Evolutionary conservation across 2,888 invertebrate species (phyloP).

Genomic region (Macrosoma leucophasiata): DNA sequence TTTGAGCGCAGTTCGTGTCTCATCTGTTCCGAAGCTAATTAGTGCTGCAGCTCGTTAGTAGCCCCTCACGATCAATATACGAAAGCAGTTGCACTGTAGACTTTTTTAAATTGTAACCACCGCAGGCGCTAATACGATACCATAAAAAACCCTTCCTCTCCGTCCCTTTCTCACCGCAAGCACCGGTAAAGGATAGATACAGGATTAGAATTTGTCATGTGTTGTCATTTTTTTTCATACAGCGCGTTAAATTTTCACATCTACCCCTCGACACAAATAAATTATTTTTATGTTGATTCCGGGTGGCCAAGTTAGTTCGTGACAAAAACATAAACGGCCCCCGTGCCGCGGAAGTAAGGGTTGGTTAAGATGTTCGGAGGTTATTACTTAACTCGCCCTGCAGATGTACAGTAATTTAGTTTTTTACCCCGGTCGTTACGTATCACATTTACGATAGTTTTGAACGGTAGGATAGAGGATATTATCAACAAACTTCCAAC

Average conservation of each 20-base stretch:
- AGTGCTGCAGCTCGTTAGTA: too few relatives aligned
- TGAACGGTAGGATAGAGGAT: too few relatives aligned
- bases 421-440: too few relatives aligned
- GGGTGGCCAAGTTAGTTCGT: constrained; percentile 62
- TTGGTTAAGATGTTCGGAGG: constrained; percentile 43
- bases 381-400: too few relatives aligned
- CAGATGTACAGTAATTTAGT: too few relatives aligned
- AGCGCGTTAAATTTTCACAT: constrained; percentile 64
- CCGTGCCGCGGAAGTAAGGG: constrained; percentile 61
- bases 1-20: too few relatives aligned
- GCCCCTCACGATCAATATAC: too few relatives aligned
- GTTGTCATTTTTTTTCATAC: constrained; percentile 62
- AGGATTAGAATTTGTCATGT: constrained; percentile 46
- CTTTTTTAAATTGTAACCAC: constrained; percentile 49
- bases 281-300: constrained; percentile 68
- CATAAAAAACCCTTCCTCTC: constrained; percentile 40
- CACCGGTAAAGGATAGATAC: constrained; percentile 42
- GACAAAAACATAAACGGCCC: constrained; percentile 54
- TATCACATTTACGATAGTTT: too few relatives aligned
- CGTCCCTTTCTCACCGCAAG: constrained; percentile 28
- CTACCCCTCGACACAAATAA: constrained; percentile 63
- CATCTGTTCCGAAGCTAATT: too few relatives aligned
- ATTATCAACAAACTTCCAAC: too few relatives aligned
- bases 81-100: constrained; percentile 65
- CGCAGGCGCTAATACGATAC: constrained; percentile 38